A percentile compares a stretch with the other conserved stretches of the same genome.
Evolutionary conservation across 2,113 vertebrate species (phyloP).

Genomic region (Delphinapterus leucas): DNA sequence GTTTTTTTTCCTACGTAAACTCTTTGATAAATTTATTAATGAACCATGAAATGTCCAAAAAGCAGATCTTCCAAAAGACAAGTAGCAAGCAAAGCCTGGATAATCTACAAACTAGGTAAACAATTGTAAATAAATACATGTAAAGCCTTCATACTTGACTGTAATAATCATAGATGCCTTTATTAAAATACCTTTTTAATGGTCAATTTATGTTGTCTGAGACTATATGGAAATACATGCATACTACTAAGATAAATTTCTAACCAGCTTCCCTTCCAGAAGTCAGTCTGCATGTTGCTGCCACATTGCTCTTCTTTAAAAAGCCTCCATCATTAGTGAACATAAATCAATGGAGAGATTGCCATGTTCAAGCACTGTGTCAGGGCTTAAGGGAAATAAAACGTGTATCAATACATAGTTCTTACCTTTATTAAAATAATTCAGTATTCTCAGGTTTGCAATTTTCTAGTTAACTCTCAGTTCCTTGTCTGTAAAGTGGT

Average conservation of each 20-base stretch:
- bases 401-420: neutral
- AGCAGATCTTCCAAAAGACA: neutral
- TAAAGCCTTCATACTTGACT: neutral
- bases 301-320: neutral
- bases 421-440: neutral
- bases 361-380: neutral
- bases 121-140: neutral
- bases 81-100: neutral
- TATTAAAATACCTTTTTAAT: conserved; percentile 30
- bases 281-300: neutral
- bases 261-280: neutral
- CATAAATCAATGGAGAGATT: neutral
- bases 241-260: neutral
- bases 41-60: neutral
- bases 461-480: neutral
- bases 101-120: neutral
- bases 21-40: neutral
- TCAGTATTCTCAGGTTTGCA: neutral
- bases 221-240: neutral
- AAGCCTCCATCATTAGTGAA: neutral
- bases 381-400: neutral
- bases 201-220: neutral
- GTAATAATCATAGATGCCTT: neutral
- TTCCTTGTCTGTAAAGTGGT: neutral
- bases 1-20: neutral